Percentiles rank a stretch among this genome's conserved stretches.
phyloP scores from a whole-genome alignment of 2,888 invertebrate species.

The Ophion ellenae region DNA sequence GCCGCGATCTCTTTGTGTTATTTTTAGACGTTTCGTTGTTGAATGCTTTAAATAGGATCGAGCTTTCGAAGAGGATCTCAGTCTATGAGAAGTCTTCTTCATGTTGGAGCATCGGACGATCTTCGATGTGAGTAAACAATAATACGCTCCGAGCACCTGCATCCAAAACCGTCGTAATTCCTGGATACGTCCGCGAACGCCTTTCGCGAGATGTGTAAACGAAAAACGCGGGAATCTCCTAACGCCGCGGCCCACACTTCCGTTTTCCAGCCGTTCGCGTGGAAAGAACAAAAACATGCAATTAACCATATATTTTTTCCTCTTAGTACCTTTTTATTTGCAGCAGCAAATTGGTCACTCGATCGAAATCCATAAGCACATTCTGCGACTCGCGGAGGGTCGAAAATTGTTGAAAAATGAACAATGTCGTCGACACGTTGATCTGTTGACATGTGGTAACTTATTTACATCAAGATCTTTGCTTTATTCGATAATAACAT shows the following conservation, averaged over 20 bases:
- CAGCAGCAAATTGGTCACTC: too few species aligned
- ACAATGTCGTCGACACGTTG: too few species aligned
- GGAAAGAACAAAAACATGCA: not conserved
- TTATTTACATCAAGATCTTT: too few species aligned
- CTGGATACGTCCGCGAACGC: not conserved
- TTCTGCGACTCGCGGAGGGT: too few species aligned
- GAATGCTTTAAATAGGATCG: constrained; percentile 83
- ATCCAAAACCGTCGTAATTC: not conserved
- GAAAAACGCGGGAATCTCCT: not conserved
- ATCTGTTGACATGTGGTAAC: too few species aligned
- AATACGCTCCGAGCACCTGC: constrained; percentile 27
- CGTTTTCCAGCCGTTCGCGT: not conserved
- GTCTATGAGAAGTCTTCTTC: constrained; percentile 79
- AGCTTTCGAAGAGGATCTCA: constrained; percentile 79
- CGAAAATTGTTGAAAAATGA: too few species aligned
- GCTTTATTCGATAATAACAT: too few species aligned
- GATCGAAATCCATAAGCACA: too few species aligned
- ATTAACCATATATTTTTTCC: not conserved
- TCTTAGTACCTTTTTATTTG: not conserved
- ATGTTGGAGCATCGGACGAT: constrained; percentile 83
- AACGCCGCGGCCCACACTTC: not conserved
- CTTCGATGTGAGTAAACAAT: constrained; percentile 82
- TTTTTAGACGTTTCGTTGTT: constrained; percentile 80
- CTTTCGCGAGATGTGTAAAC: not conserved
- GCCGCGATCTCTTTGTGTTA: constrained; percentile 82